phyloP scores from a whole-genome alignment of 2,888 invertebrate genomes.

The Drosophila nr. medialis region DNA sequence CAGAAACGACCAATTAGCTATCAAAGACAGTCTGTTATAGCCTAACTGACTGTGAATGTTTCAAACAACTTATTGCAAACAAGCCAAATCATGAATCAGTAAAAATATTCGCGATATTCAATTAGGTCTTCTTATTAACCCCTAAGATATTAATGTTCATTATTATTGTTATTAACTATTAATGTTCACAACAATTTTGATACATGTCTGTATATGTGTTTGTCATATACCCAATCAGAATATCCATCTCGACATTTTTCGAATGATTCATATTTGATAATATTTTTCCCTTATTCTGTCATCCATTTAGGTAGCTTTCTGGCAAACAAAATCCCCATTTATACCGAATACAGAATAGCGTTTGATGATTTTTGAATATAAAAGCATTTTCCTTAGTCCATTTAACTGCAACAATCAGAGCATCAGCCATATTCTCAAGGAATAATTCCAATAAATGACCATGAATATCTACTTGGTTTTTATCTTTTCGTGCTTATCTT shows the following conservation, averaged over 20 bases:
- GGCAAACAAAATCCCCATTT: background rate
- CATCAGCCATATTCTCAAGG: background rate
- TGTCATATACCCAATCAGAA: background rate
- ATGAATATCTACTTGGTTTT: background rate
- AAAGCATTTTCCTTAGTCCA: slow-evolving; percentile 3
- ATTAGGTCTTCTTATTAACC: background rate
- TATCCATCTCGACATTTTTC: background rate
- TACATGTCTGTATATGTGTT: background rate
- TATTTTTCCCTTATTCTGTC: background rate
- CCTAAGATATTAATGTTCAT: background rate
- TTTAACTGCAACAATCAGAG: background rate
- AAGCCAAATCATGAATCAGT: background rate
- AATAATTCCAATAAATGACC: background rate
- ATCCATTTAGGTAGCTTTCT: background rate
- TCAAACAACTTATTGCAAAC: background rate
- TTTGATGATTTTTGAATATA: slow-evolving; percentile 15
- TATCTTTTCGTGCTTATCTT: background rate
- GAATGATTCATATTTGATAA: slow-evolving; percentile 8
- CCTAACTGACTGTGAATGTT: background rate
- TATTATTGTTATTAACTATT: no score
- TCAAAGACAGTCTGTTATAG: background rate
- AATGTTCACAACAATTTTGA: no score
- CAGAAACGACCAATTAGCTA: background rate
- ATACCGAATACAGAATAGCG: background rate
- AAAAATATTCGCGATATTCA: background rate